A percentile compares a stretch with the other conserved stretches of the same genome.
These are phyloP conservation scores for Eulacestoma nigropectus DNA, from an alignment of 2,113 vertebrate species.

Conservation along the genomic window DNA sequence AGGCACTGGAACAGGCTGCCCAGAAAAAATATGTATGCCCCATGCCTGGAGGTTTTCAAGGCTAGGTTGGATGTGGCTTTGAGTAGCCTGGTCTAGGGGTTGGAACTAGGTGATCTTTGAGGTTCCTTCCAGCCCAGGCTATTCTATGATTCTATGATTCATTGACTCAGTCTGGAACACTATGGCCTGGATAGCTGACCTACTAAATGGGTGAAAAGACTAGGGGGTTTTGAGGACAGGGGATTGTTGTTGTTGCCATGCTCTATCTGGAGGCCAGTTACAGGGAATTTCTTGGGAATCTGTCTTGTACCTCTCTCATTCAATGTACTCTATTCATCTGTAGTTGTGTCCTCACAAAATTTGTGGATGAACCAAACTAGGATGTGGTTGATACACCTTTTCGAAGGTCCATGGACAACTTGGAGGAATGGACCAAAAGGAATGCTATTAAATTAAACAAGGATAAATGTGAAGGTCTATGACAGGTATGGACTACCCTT, in stretches of 20 bases:
- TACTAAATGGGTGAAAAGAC: neutral
- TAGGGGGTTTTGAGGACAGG: neutral
- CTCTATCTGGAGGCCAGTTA: neutral
- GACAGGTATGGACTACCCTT: accelerated
- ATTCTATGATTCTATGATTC: neutral
- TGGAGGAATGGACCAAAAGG: neutral
- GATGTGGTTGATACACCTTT: neutral
- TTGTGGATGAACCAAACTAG: neutral
- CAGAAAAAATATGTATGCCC: neutral
- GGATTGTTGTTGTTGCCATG: neutral
- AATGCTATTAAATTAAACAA: neutral
- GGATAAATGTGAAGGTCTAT: neutral
- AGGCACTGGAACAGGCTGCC: neutral
- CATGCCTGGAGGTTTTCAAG: neutral
- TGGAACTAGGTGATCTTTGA: neutral
- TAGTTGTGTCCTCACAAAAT: neutral
- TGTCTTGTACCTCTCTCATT: neutral
- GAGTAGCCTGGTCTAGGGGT: neutral
- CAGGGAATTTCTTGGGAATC: neutral
- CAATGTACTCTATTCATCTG: neutral
- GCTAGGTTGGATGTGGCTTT: neutral
- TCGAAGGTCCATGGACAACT: neutral
- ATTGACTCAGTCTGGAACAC: neutral
- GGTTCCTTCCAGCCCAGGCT: neutral
- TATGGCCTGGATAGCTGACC: neutral